Evolutionary conservation across 2,113 vertebrate species (phyloP), one percentile per base, ranked within the genome.

Genomic region (Misgurnus mizolepis): DNA sequence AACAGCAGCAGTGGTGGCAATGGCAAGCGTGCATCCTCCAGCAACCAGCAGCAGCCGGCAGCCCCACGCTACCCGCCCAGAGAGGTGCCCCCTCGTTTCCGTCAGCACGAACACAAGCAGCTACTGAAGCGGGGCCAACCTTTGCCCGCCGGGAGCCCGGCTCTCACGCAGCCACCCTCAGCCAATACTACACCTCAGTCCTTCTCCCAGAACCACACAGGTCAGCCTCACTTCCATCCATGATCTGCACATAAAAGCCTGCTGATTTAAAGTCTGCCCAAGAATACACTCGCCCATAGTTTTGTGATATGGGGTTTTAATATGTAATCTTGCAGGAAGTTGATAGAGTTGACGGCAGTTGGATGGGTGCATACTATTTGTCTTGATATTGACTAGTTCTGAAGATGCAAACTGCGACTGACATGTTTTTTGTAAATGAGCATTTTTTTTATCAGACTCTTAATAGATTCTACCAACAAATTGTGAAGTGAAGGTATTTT

Each of bases 91-190:
- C 97, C 97, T 49, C 96, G 96, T 91, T 99, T 98, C 92, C 96
- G 96, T 88, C 97, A 98, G 94, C 96, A 98, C 91, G 96, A 98
- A 91, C 97, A 98, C 93, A 98, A 98, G 94, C 98, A 99, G 93
- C 95, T 99, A 80, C 90, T 98, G 91, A 98, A 98, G 91, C 92
- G 96, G 91, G 97, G 97, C 49, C 97, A 98, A 90, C 96, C 96
- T 9, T 88, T 99, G 88, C 97, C 97, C 40, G 3, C 93, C 0
- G 96, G 96, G 87, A 93, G 94, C 74, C 93, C 94, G 82, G 84
- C 89, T 89, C 93, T 83, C 91, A 90, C 84, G 88, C 92, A 87
- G 88, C 89, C 83, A 65, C 83, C 81, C 80, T 85, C 87, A 76
- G 58, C 62, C 85, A 85, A 79, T 40, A 62, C 60, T 14, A 60